These are phyloP conservation scores for Diloba caeruleocephala DNA, from an alignment of 2,888 invertebrate species.

Conservation along the genomic window DNA sequence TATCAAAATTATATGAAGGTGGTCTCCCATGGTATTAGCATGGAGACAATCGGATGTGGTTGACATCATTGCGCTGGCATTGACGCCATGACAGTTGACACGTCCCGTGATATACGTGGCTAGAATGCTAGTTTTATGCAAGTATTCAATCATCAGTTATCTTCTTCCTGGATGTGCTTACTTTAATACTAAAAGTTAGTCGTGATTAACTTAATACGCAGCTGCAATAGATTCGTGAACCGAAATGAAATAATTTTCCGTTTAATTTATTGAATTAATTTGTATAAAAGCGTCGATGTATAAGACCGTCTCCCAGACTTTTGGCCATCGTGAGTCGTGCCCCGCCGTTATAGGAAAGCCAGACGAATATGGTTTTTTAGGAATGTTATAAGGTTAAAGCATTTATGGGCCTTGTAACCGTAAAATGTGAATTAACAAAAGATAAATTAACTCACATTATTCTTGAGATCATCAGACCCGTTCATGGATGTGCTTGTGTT, in stretches of 20 bases:
- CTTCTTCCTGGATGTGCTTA: conserved; percentile 64
- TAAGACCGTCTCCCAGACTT: too few relatives aligned
- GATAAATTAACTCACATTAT: neutral
- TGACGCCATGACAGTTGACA: conserved; percentile 72
- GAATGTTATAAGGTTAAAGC: too few relatives aligned
- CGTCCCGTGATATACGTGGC: conserved; percentile 79
- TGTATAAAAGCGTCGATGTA: conserved; percentile 1
- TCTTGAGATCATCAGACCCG: neutral
- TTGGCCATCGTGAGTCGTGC: too few relatives aligned
- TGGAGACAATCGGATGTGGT: conserved; percentile 77
- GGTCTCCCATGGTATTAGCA: conserved; percentile 74
- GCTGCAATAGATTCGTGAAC: conserved; percentile 15
- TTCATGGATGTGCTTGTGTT: conserved; percentile 11
- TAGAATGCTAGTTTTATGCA: conserved; percentile 62
- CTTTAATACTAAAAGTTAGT: conserved; percentile 30
- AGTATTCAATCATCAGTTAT: conserved; percentile 48
- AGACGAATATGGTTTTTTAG: too few relatives aligned
- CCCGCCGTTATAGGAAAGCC: too few relatives aligned
- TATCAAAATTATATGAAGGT: conserved; percentile 67
- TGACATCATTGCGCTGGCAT: conserved; percentile 72
- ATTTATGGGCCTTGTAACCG: too few relatives aligned
- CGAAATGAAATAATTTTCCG: conserved; percentile 7
- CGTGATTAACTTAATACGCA: conserved; percentile 20
- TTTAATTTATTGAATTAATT: conserved; percentile 6
- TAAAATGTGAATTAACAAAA: too few relatives aligned